Conservation (phyloP, 2,113 vertebrate species). For the Poicephalus gulielmi region DNA sequence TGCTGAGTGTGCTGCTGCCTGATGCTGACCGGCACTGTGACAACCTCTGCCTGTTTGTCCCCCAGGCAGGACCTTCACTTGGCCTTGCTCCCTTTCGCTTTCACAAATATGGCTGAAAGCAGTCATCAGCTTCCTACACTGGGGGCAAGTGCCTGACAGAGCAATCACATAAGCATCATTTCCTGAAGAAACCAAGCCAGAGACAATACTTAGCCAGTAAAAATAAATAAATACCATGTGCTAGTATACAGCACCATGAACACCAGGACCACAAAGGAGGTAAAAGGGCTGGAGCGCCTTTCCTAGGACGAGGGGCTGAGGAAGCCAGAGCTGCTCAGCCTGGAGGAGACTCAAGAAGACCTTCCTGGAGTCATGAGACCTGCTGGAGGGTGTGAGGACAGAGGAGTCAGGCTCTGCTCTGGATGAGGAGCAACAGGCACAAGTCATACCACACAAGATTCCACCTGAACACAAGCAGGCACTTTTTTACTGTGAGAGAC, state of each 20-base stretch:
- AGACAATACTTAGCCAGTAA: not conserved
- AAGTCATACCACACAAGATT: not conserved
- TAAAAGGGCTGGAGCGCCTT: not conserved
- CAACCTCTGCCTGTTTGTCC: not conserved
- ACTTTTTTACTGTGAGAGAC: fast-evolving
- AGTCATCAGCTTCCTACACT: not conserved
- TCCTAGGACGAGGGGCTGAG: not conserved
- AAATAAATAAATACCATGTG: not conserved
- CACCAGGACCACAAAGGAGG: not conserved
- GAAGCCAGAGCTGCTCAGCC: not conserved
- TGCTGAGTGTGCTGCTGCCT: not conserved
- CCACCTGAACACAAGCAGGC: not conserved
- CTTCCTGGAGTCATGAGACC: not conserved
- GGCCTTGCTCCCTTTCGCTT: not conserved
- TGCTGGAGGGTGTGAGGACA: not conserved
- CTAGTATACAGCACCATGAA: not conserved
- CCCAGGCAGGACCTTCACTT: not conserved
- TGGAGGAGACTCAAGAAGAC: not conserved
- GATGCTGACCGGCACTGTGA: fast-evolving
- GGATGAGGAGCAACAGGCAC: not conserved
- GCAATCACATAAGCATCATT: not conserved
- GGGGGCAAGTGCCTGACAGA: not conserved
- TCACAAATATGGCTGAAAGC: not conserved
- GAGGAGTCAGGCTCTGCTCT: not conserved
- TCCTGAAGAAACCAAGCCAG: not conserved